phyloP scores from a whole-genome alignment of 1,140 invertebrate genomes.

The Saccostrea echinata region DNA sequence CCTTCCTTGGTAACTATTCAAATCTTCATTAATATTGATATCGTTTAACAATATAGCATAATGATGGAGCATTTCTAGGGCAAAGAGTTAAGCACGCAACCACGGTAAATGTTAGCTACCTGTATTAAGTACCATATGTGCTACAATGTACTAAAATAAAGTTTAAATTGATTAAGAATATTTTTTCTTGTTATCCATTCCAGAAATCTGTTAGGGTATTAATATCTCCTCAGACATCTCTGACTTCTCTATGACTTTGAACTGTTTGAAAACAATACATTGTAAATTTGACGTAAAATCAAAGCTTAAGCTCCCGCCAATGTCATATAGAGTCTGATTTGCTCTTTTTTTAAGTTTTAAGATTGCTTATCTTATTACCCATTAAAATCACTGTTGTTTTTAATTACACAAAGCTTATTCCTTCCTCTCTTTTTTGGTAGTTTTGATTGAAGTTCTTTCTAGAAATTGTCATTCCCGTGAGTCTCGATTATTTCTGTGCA shows the following conservation, averaged over 20 bases:
- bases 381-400: no score
- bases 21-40: conserved; percentile 36
- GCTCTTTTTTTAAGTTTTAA: no score
- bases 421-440: no score
- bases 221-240: neutral
- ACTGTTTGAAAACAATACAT: neutral
- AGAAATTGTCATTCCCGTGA: no score
- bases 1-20: conserved; percentile 26
- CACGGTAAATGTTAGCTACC: neutral
- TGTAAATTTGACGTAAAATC: no score
- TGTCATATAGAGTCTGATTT: no score
- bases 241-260: neutral
- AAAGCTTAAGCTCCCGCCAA: no score
- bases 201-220: neutral
- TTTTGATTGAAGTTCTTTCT: no score
- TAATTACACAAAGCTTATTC: no score
- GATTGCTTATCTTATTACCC: no score
- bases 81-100: conserved; percentile 1
- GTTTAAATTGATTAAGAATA: neutral
- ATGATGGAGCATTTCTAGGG: neutral
- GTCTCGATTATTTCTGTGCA: no score
- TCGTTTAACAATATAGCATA: neutral
- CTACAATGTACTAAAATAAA: neutral
- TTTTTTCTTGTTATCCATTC: neutral
- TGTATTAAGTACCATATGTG: neutral